Evolutionary conservation across 1,140 invertebrate species (phyloP).

Genomic region (Whitmania pigra): DNA sequence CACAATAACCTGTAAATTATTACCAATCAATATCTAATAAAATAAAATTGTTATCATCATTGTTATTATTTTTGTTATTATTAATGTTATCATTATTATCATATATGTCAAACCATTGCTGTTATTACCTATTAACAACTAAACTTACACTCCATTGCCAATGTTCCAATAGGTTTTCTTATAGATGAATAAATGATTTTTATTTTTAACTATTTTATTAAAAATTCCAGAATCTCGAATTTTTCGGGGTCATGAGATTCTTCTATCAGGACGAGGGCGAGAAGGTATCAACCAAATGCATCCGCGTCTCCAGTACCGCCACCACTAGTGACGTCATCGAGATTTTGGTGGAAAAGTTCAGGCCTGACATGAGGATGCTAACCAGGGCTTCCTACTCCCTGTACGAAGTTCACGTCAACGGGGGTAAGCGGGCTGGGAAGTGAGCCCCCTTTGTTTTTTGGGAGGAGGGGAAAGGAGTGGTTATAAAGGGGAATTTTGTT

Average conservation of each 20-base stretch:
- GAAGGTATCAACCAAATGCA: slow-evolving; percentile 98
- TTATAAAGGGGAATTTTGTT: background rate
- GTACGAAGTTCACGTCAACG: slow-evolving; percentile 83
- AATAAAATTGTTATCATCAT: no score
- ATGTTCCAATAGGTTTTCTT: no score
- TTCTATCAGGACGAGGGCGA: slow-evolving; percentile 77
- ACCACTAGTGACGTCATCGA: slow-evolving; percentile 86
- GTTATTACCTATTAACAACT: no score
- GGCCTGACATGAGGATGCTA: slow-evolving; percentile 96
- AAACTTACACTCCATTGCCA: no score
- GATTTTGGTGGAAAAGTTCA: slow-evolving; percentile 95
- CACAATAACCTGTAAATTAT: no score
- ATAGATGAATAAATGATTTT: no score
- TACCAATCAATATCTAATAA: no score
- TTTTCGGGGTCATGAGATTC: slow-evolving; percentile 95
- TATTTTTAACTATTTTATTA: no score
- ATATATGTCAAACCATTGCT: no score
- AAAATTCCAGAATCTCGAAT: slow-evolving; percentile 73
- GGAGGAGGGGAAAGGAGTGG: slow-evolving; percentile 3
- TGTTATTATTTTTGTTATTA: no score
- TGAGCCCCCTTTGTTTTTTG: slow-evolving; percentile 17
- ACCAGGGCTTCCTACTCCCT: slow-evolving; percentile 87
- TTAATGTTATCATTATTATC: no score
- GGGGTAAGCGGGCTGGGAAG: slow-evolving; percentile 48
- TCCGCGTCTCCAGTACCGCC: slow-evolving; percentile 86